Evolutionary conservation across 2,888 invertebrate genomes (phyloP).

Genomic region (Branchipolynoe longqiensis): DNA sequence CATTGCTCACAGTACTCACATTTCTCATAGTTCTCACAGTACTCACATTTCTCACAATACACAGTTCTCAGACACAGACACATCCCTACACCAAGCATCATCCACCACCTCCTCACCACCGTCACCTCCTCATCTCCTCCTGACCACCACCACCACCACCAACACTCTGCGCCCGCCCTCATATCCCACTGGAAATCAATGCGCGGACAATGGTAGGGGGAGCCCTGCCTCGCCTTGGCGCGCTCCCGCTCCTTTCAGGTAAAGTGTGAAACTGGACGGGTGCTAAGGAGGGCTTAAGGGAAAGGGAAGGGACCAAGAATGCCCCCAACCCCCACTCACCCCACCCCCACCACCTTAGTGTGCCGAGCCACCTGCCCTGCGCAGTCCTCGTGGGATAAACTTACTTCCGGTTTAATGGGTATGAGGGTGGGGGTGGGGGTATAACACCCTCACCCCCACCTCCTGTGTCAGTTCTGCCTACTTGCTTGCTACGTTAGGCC

Average conservation of each 20-base stretch:
- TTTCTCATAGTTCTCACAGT: too few species aligned
- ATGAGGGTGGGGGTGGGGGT: too few species aligned
- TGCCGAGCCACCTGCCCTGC: too few species aligned
- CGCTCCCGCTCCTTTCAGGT: background rate
- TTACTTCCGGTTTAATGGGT: too few species aligned
- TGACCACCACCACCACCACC: background rate
- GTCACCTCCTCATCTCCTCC: background rate
- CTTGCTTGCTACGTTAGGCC: too few species aligned
- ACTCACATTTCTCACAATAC: too few species aligned
- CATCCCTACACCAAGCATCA: too few species aligned
- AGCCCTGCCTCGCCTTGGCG: background rate
- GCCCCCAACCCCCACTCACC: background rate
- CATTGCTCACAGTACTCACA: too few species aligned
- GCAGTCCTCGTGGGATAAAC: too few species aligned
- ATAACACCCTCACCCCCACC: too few species aligned
- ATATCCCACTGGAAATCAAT: slow-evolving; percentile 1
- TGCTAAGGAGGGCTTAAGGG: background rate
- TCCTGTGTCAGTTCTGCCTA: too few species aligned
- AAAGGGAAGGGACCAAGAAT: background rate
- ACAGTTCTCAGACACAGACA: too few species aligned
- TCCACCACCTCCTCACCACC: background rate
- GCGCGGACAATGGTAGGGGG: background rate
- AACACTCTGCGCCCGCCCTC: background rate
- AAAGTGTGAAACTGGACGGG: slow-evolving; percentile 23
- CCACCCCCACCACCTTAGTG: background rate